Evolutionary conservation across 2,797 vertebrate genomes (phyloP).

Genomic region (Chelidonichthys spinosus): DNA sequence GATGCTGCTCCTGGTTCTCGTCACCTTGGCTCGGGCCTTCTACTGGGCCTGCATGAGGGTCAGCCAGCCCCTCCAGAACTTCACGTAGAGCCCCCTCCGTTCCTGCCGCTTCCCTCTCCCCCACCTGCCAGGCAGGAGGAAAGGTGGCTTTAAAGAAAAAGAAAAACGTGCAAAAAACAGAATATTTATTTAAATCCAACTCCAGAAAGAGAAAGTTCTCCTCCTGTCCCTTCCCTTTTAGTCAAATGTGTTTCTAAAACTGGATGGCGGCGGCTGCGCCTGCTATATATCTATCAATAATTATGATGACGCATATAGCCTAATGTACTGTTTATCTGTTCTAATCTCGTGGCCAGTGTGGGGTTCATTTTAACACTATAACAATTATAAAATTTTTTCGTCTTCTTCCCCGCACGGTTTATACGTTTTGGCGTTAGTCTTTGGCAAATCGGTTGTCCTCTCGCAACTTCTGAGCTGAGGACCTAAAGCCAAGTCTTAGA

Average conservation of each 20-base stretch:
- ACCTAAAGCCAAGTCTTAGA: conserved; percentile 35
- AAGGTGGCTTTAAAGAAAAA: conserved; percentile 62
- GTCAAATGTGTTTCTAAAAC: conserved; percentile 69
- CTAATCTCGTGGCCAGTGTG: conserved; percentile 76
- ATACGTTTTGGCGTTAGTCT: conserved; percentile 51
- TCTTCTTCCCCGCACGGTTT: conserved; percentile 26
- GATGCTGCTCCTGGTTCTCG: conserved; percentile 87
- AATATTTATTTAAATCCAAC: conserved; percentile 77
- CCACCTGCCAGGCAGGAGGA: conserved; percentile 52
- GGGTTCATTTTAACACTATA: conserved; percentile 71
- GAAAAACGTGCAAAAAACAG: conserved; percentile 27
- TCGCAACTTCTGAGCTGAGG: conserved; percentile 27
- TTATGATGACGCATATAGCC: conserved; percentile 66
- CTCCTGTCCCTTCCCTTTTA: conserved; percentile 57
- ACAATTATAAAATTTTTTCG: conserved; percentile 35
- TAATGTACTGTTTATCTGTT: conserved; percentile 71
- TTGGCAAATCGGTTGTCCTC: conserved; percentile 44
- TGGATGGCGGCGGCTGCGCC: conserved; percentile 53
- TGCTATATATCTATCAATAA: conserved; percentile 63
- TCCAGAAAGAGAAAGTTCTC: conserved; percentile 43
- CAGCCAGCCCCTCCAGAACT: conserved; percentile 93
- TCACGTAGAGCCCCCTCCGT: conserved; percentile 80
- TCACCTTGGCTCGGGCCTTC: conserved; percentile 89
- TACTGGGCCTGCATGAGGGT: conserved; percentile 96
- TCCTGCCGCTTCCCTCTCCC: conserved; percentile 31